Percentiles rank a stretch among this genome's conserved stretches.
Evolutionary conservation across 2,797 vertebrate genomes (phyloP).

Genomic region (Micropoecilia bifurca): DNA sequence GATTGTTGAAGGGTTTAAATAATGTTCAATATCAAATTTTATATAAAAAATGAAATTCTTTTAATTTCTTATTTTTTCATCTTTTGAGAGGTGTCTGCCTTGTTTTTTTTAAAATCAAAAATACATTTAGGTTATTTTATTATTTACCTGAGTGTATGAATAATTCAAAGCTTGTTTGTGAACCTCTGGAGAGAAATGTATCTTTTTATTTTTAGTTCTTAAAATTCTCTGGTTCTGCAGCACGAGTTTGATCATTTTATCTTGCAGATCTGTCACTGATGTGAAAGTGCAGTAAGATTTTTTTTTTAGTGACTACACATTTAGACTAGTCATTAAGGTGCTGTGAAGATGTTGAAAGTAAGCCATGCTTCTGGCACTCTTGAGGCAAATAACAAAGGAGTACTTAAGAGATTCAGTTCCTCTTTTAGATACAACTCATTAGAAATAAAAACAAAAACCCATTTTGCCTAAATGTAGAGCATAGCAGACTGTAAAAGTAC

Average conservation of each 20-base stretch:
- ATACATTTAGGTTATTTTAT: background rate
- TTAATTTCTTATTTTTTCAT: background rate
- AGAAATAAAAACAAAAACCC: background rate
- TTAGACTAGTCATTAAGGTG: conserved; percentile 1
- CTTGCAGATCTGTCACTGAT: background rate
- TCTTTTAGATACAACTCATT: background rate
- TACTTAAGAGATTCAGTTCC: conserved; percentile 8
- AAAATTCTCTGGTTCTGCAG: background rate
- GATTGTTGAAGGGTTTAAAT: background rate
- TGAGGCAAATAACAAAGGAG: background rate
- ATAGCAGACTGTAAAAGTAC: background rate
- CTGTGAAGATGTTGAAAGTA: conserved; percentile 1
- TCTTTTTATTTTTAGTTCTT: background rate
- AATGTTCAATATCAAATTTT: background rate
- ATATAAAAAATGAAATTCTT: background rate
- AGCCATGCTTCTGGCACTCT: background rate
- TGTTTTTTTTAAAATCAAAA: background rate
- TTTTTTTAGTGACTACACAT: background rate
- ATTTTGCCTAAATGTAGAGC: background rate
- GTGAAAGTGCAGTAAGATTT: background rate
- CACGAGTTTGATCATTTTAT: background rate
- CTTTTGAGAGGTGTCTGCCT: background rate
- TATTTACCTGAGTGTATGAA: background rate
- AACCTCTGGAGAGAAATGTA: background rate
- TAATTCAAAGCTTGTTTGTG: background rate